A percentile compares a stretch with the other conserved stretches of the same genome.
phyloP scores from a whole-genome alignment of 2,797 vertebrate species.

The Sylvia borin region DNA sequence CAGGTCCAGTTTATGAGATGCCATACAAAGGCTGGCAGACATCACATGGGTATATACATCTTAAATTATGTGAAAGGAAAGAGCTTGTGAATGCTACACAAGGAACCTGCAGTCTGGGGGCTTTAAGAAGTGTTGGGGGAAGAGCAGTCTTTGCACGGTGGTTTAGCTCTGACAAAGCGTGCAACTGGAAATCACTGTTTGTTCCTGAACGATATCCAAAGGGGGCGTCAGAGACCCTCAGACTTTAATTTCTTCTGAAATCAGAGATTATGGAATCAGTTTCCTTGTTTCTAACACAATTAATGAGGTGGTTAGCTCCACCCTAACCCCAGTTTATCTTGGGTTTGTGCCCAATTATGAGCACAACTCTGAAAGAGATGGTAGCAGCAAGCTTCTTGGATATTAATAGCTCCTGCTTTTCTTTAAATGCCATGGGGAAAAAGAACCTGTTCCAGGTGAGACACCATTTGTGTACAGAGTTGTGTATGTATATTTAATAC shows the following conservation, averaged over 20 bases:
- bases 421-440: neutral
- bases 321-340: neutral
- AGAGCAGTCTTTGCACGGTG: neutral
- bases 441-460: neutral
- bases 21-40: neutral
- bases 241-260: neutral
- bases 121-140: neutral
- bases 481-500: neutral
- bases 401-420: neutral
- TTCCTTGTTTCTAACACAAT: neutral
- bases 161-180: neutral
- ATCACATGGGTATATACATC: neutral
- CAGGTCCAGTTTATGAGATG: neutral
- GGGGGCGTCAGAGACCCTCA: neutral
- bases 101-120: neutral
- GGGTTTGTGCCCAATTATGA: neutral
- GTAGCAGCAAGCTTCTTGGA: neutral
- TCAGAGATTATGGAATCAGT: neutral
- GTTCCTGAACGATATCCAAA: neutral
- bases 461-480: neutral
- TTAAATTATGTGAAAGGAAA: neutral
- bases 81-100: neutral
- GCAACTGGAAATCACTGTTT: accelerated
- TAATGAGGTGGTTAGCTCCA: conserved; percentile 32
- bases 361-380: neutral